A percentile compares a stretch with the other conserved stretches of the same genome.
phyloP scores from a whole-genome alignment of 2,888 invertebrate genomes.

The Lobophora halterata region DNA sequence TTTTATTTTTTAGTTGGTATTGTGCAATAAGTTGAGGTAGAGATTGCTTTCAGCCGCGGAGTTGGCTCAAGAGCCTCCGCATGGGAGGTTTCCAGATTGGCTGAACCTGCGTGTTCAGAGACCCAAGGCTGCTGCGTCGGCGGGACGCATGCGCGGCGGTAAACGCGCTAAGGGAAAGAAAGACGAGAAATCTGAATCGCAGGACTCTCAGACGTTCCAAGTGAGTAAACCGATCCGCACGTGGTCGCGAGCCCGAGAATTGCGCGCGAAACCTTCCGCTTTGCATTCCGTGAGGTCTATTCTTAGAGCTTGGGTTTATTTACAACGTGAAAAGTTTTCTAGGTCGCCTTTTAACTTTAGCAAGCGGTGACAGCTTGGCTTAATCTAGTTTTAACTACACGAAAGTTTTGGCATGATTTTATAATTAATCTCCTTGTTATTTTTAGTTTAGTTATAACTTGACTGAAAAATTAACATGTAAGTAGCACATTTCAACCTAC shows the following conservation, averaged over 20 bases:
- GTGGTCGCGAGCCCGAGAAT: constrained; percentile 31
- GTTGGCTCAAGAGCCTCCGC: constrained; percentile 69
- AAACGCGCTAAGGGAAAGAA: constrained; percentile 58
- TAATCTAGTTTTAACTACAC: constrained; percentile 6
- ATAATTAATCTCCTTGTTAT: background rate
- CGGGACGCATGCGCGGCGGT: constrained; percentile 60
- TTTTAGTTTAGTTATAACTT: background rate
- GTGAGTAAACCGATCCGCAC: constrained; percentile 55
- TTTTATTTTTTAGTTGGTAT: background rate
- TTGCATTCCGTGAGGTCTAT: constrained; percentile 31
- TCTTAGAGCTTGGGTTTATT: constrained; percentile 29
- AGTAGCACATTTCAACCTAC: too few relatives aligned
- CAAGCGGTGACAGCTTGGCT: constrained; percentile 31
- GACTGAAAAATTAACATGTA: too few relatives aligned
- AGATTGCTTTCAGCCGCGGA: constrained; percentile 64
- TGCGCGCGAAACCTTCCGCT: constrained; percentile 44
- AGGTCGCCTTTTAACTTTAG: constrained; percentile 38
- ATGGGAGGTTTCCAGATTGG: constrained; percentile 71
- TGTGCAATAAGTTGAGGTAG: background rate
- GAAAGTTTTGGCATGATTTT: constrained; percentile 4
- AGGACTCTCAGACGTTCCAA: constrained; percentile 57
- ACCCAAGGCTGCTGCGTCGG: constrained; percentile 47
- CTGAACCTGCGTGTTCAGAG: constrained; percentile 67
- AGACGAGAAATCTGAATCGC: constrained; percentile 31
- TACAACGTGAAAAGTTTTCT: constrained; percentile 25